Base-by-base conservation (phyloP, 2,797 vertebrate species). In the Sphenodon punctatus region DNA sequence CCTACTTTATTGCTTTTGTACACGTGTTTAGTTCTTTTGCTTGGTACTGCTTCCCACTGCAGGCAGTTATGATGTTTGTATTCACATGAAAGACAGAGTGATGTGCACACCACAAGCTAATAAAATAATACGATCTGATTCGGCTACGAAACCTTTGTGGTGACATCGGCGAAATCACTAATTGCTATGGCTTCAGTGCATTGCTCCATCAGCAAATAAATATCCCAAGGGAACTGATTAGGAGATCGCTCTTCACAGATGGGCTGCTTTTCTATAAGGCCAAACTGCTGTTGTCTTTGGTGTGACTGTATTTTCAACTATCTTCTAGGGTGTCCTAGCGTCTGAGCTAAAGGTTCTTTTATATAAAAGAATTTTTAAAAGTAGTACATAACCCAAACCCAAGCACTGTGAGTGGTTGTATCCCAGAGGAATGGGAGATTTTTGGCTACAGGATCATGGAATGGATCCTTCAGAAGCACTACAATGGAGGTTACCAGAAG, bases 341-440 rank as follows among this genome's bases (percentile, higher is more conserved):
- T 20, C 43, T 64, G 41, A 25, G 55, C 60, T 74, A 4, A 58
- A 58, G n/a, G 59, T 80, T 74, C 51, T 30, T 23, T 55, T 30
- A 20, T 70, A 80, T 48, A 67, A 42, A 86, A 53, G 73, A 77
- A 71, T 64, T 14, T 77, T 80, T 88, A 55, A 75, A 82, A 76
- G 61, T 30, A 76, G 38, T 20, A 60, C 15, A 42, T 19, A 66
- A 9, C 43, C 42, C 67, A 63, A 77, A 74, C 64, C 67, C 51
- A 66, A 25, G 20, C 32, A 25, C 17, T 61, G 20, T 14, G 32
- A 76, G 22, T 63, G 58, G n/a, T n/a, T n/a, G n/a, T n/a, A n/a
- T n/a, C n/a, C n/a, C n/a, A n/a, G n/a, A n/a, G n/a, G n/a, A n/a
- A n/a, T n/a, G n/a, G n/a, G n/a, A n/a, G n/a, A n/a, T n/a, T n/a